Base-by-base conservation (phyloP, 1,140 invertebrate species). In the Cydia pomonella region DNA sequence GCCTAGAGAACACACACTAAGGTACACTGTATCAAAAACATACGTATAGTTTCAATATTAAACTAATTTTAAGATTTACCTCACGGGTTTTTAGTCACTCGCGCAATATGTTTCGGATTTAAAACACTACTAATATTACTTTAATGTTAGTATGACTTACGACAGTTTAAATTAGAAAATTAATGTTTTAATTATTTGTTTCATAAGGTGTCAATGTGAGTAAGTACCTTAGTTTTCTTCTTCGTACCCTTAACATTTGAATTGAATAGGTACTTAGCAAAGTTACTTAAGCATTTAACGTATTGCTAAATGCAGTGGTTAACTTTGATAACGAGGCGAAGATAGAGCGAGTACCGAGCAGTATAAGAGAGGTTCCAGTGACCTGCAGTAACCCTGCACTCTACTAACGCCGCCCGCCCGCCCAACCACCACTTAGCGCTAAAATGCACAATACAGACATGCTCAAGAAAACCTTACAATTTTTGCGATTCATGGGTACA, bases 381-480 rank as follows among this genome's bases (percentile, higher is more conserved):
- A 69, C 64, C 29, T 38, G 29, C 29, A 69, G 33, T 69, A 41
- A 69, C 64, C 64, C 29, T 33, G n/a, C 64, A 33, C 27, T 18
- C 25, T 62, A 23, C 21, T 23, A 10, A 23, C 16, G 69, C 69
- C 41, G 41, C 41, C 71, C 71, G 41, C 71, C 71, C 71, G 41
- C 71, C 41, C 44, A 44, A 72, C 21, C 18, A 41, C 71, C 44
- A 25, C 71, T 72, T 69, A 33, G 13, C 64, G n/a, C 64, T 41
- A 27, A 69, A 69, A 69, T 69, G 64, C 33, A 69, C 27, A 69
- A 69, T 41, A 18, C 64, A 38, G 27, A 69, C 64, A 69, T 27
- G 13, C 29, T 33, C 64, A 10, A 10, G 64, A 69, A 69, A 33
- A 12, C 33, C 63, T 69, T 33, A 23, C 53, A 7, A 23, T 21